Percentiles rank a stretch among this genome's conserved stretches.
phyloP scores from a whole-genome alignment of 2,113 vertebrate genomes.

The Petromus typicus region DNA sequence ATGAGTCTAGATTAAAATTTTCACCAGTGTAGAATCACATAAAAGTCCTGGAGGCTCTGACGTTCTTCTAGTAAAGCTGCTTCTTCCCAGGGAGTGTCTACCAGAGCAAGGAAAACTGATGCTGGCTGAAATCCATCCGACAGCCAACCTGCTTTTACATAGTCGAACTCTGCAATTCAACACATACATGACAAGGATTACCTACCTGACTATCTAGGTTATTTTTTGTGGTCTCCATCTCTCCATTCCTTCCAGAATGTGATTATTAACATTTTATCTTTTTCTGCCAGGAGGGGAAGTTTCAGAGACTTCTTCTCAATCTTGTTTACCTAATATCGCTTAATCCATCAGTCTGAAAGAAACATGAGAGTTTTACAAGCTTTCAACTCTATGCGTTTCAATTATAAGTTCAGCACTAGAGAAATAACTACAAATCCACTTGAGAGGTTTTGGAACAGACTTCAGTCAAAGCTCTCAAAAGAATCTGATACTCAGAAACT shows the following conservation, averaged over 20 bases:
- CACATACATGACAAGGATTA: background rate
- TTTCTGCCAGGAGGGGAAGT: background rate
- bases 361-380: background rate
- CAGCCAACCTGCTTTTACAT: background rate
- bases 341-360: background rate
- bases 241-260: background rate
- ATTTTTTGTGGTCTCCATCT: background rate
- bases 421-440: background rate
- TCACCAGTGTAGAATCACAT: background rate
- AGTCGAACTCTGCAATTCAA: background rate
- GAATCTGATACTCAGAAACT: background rate
- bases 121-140: background rate
- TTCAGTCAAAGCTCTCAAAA: background rate
- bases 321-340: background rate
- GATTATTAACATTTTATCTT: background rate
- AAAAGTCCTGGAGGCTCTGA: background rate
- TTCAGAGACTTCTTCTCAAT: background rate
- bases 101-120: background rate
- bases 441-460: background rate
- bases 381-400: background rate
- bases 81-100: background rate
- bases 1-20: background rate
- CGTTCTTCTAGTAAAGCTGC: background rate
- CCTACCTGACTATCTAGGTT: background rate
- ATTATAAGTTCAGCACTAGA: background rate